These are phyloP conservation scores for Pyralis farinalis DNA, from an alignment of 2,888 invertebrate genomes.

Conservation along the genomic window DNA sequence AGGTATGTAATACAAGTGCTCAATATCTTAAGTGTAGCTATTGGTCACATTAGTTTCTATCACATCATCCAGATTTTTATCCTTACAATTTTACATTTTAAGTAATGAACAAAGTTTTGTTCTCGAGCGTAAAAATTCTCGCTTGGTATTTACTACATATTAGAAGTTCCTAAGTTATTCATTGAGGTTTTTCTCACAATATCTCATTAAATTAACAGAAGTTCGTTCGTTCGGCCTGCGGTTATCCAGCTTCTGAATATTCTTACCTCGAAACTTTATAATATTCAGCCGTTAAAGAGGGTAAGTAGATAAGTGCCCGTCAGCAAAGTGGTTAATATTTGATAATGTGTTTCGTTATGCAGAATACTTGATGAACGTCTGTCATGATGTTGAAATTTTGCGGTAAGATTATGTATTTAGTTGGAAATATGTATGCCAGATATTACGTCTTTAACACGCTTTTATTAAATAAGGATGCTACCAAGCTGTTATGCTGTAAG, in stretches of 20 bases:
- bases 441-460: no score
- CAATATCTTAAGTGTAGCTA: conserved; percentile 2
- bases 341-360: conserved; percentile 25
- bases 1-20: conserved; percentile 7
- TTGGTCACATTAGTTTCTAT: conserved; percentile 6
- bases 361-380: conserved; percentile 30
- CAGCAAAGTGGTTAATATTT: conserved; percentile 37
- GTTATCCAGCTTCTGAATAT: conserved; percentile 11
- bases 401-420: conserved; percentile 18
- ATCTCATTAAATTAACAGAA: conserved; percentile 29
- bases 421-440: no score
- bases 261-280: conserved; percentile 35
- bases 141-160: no score
- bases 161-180: no score
- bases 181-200: neutral
- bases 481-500: no score
- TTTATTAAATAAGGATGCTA: no score
- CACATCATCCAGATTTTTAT: no score
- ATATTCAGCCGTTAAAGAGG: conserved; percentile 21
- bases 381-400: conserved; percentile 25
- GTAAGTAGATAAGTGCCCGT: conserved; percentile 35
- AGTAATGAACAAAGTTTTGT: no score
- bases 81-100: neutral
- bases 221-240: conserved; percentile 12
- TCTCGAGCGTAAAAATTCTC: no score